These are phyloP conservation scores for Plestiodon gilberti DNA, from an alignment of 2,113 vertebrate genomes.

Conservation along the genomic window DNA sequence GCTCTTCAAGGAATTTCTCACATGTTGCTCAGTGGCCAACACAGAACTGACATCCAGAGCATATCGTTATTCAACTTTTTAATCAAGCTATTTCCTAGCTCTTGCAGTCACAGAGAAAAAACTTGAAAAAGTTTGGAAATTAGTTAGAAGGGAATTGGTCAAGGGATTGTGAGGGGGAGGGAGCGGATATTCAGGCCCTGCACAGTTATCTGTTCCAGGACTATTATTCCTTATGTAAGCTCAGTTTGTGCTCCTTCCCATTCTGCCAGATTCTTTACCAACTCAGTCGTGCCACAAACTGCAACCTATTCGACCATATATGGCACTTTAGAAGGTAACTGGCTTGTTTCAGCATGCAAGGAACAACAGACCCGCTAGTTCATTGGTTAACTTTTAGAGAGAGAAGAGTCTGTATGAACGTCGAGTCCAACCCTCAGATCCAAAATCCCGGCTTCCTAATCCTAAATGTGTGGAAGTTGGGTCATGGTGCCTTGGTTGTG, in stretches of 20 bases:
- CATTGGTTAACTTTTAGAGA: not conserved
- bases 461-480: not conserved
- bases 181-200: not conserved
- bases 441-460: no score
- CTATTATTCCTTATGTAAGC: not conserved
- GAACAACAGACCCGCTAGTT: no score
- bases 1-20: not conserved
- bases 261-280: not conserved
- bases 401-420: not conserved
- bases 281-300: not conserved
- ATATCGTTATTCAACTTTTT: not conserved
- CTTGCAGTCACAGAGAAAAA: not conserved
- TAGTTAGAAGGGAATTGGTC: not conserved
- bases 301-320: not conserved
- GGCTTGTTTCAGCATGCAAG: not conserved
- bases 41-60: not conserved
- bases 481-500: not conserved
- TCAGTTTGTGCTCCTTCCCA: not conserved
- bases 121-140: not conserved
- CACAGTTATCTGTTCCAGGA: not conserved
- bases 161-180: fast-evolving
- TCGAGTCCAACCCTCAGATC: no score
- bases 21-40: not conserved
- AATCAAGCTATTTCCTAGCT: not conserved
- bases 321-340: not conserved